phyloP scores from a whole-genome alignment of 2,888 invertebrate species.

The Eurois occulta region DNA sequence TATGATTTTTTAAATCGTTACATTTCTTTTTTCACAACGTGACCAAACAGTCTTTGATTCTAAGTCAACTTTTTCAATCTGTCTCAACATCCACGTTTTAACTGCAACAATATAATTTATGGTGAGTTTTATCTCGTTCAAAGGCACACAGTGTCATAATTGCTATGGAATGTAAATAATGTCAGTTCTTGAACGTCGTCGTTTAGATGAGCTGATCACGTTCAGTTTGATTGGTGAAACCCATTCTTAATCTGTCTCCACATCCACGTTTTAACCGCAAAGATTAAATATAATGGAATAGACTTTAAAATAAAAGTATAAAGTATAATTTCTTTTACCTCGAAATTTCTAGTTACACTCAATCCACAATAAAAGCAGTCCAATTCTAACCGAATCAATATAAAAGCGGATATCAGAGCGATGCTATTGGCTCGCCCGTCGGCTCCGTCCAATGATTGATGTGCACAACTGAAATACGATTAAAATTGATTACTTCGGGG shows the following conservation, averaged over 20 bases:
- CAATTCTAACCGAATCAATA: constrained; percentile 33
- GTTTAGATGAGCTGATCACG: not conserved
- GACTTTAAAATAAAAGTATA: not conserved
- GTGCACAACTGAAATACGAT: constrained; percentile 46
- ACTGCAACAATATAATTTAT: not conserved
- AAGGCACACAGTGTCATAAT: not conserved
- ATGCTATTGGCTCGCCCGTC: constrained; percentile 30
- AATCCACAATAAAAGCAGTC: constrained; percentile 9
- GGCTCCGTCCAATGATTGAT: constrained; percentile 52
- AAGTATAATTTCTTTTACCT: constrained; percentile 10
- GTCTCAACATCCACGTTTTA: not conserved
- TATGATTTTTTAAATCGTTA: not conserved
- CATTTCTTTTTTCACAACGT: constrained; percentile 2
- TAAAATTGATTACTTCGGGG: constrained; percentile 55
- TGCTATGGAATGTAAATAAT: not conserved
- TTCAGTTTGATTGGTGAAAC: not conserved
- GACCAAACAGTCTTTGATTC: not conserved
- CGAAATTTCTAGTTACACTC: constrained; percentile 11
- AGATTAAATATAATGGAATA: constrained; percentile 12
- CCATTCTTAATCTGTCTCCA: not conserved
- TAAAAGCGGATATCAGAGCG: constrained; percentile 20
- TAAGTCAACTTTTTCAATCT: not conserved
- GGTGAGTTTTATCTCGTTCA: not conserved
- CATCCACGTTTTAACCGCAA: not conserved
- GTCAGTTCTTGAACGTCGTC: not conserved